These are phyloP conservation scores for Loripinus fragilis DNA, from an alignment of 2,888 invertebrate genomes.

Conservation along the genomic window DNA sequence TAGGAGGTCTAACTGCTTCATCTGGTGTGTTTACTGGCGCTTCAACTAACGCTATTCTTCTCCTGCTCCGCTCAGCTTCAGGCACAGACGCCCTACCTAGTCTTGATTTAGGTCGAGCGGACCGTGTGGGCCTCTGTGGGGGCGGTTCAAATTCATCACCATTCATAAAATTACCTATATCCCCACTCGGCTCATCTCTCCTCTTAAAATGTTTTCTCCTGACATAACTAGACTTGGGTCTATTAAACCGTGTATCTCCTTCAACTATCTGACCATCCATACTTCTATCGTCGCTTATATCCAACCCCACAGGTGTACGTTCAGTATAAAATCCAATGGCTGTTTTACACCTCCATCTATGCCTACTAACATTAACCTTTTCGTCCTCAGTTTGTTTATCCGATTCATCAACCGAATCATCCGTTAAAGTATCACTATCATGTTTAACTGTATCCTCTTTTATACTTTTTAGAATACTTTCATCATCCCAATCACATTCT, in stretches of 20 bases:
- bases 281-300: constrained; percentile 48
- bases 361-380: constrained; percentile 41
- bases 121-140: constrained; percentile 48
- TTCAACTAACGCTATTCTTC: constrained; percentile 61
- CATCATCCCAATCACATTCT: constrained; percentile 56
- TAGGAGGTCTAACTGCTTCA: constrained; percentile 23
- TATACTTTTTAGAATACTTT: constrained; percentile 40
- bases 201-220: constrained; percentile 46
- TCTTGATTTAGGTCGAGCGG: constrained; percentile 60
- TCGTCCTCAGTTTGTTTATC: constrained; percentile 41
- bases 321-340: constrained; percentile 70
- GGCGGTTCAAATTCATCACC: constrained; percentile 32
- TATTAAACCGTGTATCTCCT: constrained; percentile 50
- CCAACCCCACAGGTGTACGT: constrained; percentile 26
- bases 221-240: constrained; percentile 71
- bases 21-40: constrained; percentile 37
- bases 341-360: constrained; percentile 64
- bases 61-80: constrained; percentile 31
- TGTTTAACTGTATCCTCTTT: constrained; percentile 43
- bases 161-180: constrained; percentile 21
- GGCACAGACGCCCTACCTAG: constrained; percentile 52
- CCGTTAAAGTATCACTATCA: constrained; percentile 59
- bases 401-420: constrained; percentile 46
- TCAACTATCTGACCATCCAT: constrained; percentile 41
- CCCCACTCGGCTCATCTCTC: constrained; percentile 31